A percentile compares a stretch with the other conserved stretches of the same genome.
Conservation (phyloP, 2,888 invertebrate genomes). For the Drosophila quinaria region DNA sequence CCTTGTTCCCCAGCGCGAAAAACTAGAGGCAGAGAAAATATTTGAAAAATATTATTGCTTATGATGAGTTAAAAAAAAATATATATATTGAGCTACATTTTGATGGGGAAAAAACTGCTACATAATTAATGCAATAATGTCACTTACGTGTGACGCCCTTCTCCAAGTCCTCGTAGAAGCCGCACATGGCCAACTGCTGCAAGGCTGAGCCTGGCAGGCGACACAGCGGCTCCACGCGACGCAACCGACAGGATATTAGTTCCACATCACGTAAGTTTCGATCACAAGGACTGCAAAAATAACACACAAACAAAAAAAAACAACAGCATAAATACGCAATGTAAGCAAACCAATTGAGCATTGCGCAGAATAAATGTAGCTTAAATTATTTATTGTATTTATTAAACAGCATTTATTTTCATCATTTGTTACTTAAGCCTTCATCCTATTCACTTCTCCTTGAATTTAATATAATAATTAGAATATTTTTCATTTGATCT, state of each 20-base stretch:
- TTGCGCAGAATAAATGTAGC: too few relatives aligned
- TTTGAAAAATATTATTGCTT: conserved; percentile 13
- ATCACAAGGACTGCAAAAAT: conserved; percentile 88
- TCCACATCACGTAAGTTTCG: conserved; percentile 91
- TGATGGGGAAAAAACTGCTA: not conserved
- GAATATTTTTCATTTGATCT: too few relatives aligned
- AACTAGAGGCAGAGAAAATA: conserved; percentile 86
- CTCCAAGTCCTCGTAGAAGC: conserved; percentile 92
- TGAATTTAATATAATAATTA: too few relatives aligned
- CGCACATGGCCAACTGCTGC: conserved; percentile 91
- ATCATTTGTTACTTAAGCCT: too few relatives aligned
- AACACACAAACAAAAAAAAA: not conserved
- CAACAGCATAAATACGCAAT: conserved; percentile 10
- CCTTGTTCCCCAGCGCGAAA: conserved; percentile 92
- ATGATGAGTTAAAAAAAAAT: not conserved
- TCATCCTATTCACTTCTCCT: too few relatives aligned
- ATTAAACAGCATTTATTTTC: too few relatives aligned
- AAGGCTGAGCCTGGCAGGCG: conserved; percentile 89
- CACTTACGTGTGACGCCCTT: conserved; percentile 91
- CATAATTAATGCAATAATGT: conserved; percentile 47
- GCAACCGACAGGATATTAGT: conserved; percentile 89
- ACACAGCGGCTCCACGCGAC: conserved; percentile 88
- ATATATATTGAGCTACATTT: conserved; percentile 1
- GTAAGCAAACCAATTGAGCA: conserved; percentile 5
- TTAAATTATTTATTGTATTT: too few relatives aligned